A percentile compares a stretch with the other conserved stretches of the same genome.
Conservation (phyloP, 2,888 invertebrate species). For the Erebia ligea region DNA sequence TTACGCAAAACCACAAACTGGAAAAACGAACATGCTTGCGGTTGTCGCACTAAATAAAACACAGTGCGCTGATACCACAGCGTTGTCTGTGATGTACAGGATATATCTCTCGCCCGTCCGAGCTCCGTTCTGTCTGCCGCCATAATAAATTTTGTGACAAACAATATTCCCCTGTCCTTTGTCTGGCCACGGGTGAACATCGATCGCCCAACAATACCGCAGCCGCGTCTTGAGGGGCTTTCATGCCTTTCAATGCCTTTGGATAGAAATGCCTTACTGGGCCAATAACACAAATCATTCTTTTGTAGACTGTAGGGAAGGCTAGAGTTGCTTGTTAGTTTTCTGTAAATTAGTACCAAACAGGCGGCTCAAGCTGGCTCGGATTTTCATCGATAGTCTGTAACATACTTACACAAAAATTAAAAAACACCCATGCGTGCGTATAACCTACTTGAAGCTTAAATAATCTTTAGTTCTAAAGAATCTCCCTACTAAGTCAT, state of each 20-base stretch:
- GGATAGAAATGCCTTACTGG: slow-evolving; percentile 25
- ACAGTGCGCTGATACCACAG: slow-evolving; percentile 33
- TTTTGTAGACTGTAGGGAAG: neutral
- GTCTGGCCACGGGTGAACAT: slow-evolving; percentile 62
- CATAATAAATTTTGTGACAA: slow-evolving; percentile 80
- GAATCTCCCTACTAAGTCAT: too few species aligned
- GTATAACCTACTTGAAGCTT: too few species aligned
- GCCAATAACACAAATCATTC: slow-evolving; percentile 26
- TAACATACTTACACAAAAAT: too few species aligned
- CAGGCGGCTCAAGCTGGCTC: too few species aligned
- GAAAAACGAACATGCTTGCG: slow-evolving; percentile 1
- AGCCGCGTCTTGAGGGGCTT: slow-evolving; percentile 38
- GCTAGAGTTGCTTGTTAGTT: neutral
- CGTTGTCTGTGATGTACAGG: slow-evolving; percentile 63
- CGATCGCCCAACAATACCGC: slow-evolving; percentile 66
- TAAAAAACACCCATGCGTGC: too few species aligned
- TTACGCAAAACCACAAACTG: neutral
- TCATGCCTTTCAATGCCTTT: slow-evolving; percentile 24
- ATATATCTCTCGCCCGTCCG: slow-evolving; percentile 53
- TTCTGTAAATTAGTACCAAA: too few species aligned
- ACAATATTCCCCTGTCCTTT: slow-evolving; percentile 78
- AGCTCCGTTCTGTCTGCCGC: slow-evolving; percentile 57
- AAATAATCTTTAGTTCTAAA: too few species aligned
- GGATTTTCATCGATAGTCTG: too few species aligned
- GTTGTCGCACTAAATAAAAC: slow-evolving; percentile 26